Conservation (phyloP, 2,797 vertebrate genomes). For the Semaprochilodus insignis region DNA sequence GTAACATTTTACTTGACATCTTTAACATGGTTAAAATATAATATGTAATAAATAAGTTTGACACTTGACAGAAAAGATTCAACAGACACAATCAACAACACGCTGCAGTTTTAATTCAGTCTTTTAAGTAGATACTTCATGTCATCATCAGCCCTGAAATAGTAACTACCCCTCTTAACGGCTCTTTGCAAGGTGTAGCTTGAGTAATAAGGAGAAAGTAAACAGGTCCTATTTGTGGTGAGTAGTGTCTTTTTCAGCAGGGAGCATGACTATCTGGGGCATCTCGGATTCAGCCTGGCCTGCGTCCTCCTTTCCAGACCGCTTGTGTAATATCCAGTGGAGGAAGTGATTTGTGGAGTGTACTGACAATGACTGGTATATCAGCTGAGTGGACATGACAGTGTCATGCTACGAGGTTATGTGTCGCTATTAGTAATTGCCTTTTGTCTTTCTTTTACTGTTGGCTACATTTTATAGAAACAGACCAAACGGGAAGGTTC, state of each 20-base stretch:
- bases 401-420: not conserved
- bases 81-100: too few relatives aligned
- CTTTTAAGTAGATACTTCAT: not conserved
- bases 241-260: not conserved
- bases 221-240: constrained; percentile 20
- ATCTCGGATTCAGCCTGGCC: constrained; percentile 23
- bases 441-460: not conserved
- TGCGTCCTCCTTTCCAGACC: not conserved
- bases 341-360: constrained; percentile 3
- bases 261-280: not conserved
- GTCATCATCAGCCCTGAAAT: not conserved
- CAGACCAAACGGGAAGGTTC: constrained; percentile 93
- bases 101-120: not conserved
- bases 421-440: not conserved
- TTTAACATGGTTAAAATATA: too few relatives aligned
- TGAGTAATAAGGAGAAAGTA: not conserved
- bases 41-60: too few relatives aligned
- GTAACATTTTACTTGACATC: too few relatives aligned
- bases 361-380: not conserved
- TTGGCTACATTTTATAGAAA: constrained; percentile 77
- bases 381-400: not conserved
- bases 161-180: not conserved
- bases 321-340: constrained; percentile 19
- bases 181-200: not conserved
- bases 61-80: too few relatives aligned